These are phyloP conservation scores for Xylophagus ater DNA, from an alignment of 2,888 invertebrate species.

Conservation along the genomic window DNA sequence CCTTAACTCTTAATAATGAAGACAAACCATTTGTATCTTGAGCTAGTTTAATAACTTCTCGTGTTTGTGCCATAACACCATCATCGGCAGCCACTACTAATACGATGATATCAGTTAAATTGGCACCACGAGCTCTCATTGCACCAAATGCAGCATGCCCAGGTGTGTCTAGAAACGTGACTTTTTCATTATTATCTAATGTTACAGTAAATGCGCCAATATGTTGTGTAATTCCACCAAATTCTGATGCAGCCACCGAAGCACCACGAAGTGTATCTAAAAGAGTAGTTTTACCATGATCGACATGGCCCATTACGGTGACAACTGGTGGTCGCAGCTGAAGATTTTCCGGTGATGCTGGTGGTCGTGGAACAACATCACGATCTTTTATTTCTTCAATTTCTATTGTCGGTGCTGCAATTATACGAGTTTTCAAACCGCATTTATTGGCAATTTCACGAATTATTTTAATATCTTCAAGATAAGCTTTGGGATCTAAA, in stretches of 20 bases:
- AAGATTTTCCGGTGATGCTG: slow-evolving; percentile 52
- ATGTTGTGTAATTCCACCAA: slow-evolving; percentile 98
- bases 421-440: slow-evolving; percentile 50
- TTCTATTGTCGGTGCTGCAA: slow-evolving; percentile 38
- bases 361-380: slow-evolving; percentile 50
- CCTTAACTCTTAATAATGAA: not conserved
- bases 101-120: slow-evolving; percentile 86
- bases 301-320: slow-evolving; percentile 99
- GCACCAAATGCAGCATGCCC: slow-evolving; percentile 96
- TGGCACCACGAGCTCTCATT: slow-evolving; percentile 91
- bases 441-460: slow-evolving; percentile 56
- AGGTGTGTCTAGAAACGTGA: slow-evolving; percentile 97
- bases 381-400: slow-evolving; percentile 33
- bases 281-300: slow-evolving; percentile 97
- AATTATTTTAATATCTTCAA: slow-evolving; percentile 54
- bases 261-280: slow-evolving; percentile 79
- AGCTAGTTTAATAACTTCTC: slow-evolving; percentile 83
- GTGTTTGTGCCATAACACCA: slow-evolving; percentile 96
- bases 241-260: slow-evolving; percentile 80
- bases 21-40: slow-evolving; percentile 54
- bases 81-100: slow-evolving; percentile 98
- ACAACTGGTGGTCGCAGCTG: slow-evolving; percentile 81
- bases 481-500: slow-evolving; percentile 45
- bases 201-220: slow-evolving; percentile 91
- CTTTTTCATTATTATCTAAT: slow-evolving; percentile 55